A percentile compares a stretch with the other conserved stretches of the same genome.
These are phyloP conservation scores for Thunnus maccoyii DNA, from an alignment of 2,113 vertebrate genomes.

Conservation along the genomic window DNA sequence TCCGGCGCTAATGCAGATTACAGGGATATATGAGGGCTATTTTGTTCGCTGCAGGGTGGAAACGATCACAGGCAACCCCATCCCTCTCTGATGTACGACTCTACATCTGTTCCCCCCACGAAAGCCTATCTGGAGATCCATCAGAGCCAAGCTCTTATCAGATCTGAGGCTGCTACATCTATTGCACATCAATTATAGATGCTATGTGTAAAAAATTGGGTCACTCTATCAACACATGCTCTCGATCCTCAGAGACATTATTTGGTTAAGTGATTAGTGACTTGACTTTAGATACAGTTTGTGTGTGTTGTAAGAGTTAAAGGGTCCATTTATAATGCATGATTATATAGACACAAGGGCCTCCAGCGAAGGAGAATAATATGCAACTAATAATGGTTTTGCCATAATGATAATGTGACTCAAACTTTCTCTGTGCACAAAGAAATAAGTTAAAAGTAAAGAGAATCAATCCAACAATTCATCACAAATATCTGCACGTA, in stretches of 20 bases:
- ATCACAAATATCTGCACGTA: constrained; percentile 18
- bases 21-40: constrained; percentile 85
- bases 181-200: constrained; percentile 79
- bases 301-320: constrained; percentile 53
- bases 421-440: constrained; percentile 39
- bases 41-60: constrained; percentile 83
- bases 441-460: not conserved
- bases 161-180: constrained; percentile 66
- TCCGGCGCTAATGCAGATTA: constrained; percentile 82
- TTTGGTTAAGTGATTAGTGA: constrained; percentile 71
- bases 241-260: constrained; percentile 63
- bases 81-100: constrained; percentile 75
- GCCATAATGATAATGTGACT: constrained; percentile 31
- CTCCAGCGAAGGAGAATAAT: constrained; percentile 36
- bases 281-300: constrained; percentile 62
- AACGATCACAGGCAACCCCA: constrained; percentile 79
- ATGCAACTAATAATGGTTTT: constrained; percentile 40
- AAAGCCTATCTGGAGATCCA: constrained; percentile 76
- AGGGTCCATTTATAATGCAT: constrained; percentile 64
- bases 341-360: constrained; percentile 19
- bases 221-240: constrained; percentile 66
- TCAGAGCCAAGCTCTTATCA: constrained; percentile 77
- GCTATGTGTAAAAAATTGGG: constrained; percentile 67
- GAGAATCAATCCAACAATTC: not conserved
- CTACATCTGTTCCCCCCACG: constrained; percentile 79